Conservation (phyloP, 2,888 invertebrate genomes). For the Drosophila differens region DNA sequence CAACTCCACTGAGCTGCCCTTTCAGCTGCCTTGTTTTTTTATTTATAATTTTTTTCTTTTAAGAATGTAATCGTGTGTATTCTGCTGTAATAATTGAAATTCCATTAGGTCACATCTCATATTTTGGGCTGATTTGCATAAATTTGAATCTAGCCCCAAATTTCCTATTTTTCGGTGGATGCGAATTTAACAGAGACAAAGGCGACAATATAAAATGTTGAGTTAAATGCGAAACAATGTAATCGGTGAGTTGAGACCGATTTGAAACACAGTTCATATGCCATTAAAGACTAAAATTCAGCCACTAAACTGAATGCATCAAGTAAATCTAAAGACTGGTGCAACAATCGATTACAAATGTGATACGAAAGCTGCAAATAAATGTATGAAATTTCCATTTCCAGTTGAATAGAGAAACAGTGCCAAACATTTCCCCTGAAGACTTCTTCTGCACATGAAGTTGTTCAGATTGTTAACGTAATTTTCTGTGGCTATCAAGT, state of each 20-base stretch:
- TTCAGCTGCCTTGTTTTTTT: background rate
- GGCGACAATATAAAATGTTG: background rate
- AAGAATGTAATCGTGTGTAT: constrained; percentile 43
- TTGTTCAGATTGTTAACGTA: background rate
- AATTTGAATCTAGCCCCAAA: constrained; percentile 7
- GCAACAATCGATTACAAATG: background rate
- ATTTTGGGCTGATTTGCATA: constrained; percentile 23
- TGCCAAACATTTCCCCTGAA: background rate
- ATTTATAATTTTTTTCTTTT: constrained; percentile 7
- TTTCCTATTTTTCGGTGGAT: background rate
- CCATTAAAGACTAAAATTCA: background rate
- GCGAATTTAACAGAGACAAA: constrained; percentile 1
- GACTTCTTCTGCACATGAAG: background rate
- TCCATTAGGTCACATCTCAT: constrained; percentile 19
- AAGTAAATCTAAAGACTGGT: background rate
- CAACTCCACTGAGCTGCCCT: background rate
- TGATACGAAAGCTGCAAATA: background rate
- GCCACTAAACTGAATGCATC: background rate
- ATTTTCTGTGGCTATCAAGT: background rate
- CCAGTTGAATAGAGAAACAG: background rate
- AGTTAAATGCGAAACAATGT: background rate
- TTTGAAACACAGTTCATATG: background rate
- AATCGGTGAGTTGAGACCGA: background rate
- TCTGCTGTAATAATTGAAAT: constrained; percentile 51
- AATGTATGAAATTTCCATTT: background rate